Evolutionary conservation across 1,140 invertebrate species (phyloP), one percentile per base, ranked within the genome.

Genomic region (Laodelphax striatellus): DNA sequence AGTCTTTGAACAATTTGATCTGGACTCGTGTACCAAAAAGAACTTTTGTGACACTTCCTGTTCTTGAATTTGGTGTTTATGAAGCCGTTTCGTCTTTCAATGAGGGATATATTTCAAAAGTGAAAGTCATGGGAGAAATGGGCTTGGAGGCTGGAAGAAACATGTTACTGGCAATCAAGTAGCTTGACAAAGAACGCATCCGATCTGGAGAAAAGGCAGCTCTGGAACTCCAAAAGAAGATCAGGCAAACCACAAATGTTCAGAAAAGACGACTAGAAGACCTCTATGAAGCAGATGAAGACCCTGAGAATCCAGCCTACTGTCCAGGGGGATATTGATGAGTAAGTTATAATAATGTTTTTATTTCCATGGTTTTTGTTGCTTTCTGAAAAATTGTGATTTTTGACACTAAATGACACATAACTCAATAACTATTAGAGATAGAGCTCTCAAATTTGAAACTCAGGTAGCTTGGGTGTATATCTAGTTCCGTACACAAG

Each of bases 21-120:
- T 60, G 58, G 58, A 54, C 58, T 17, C 19, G 14, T 16, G 44
- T 60, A 22, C 50, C 58, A 13, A 60, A 60, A n/a, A n/a, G n/a
- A n/a, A n/a, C n/a, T n/a, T n/a, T n/a, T n/a, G n/a, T n/a, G n/a
- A n/a, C n/a, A n/a, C n/a, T n/a, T n/a, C n/a, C n/a, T n/a, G n/a
- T n/a, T n/a, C n/a, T n/a, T n/a, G n/a, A n/a, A n/a, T n/a, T n/a
- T n/a, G n/a, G n/a, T n/a, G n/a, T n/a, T n/a, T n/a, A n/a, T n/a
- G n/a, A n/a, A n/a, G n/a, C n/a, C n/a, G n/a, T n/a, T n/a, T n/a
- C n/a, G 34, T 34, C 42, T 50, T 58, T 52, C 43, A 58, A 58
- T 31, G 28, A 24, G n/a, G 43, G 57, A 22, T 24, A 17, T 8
- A 24, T n/a, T 31, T 38, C 22, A 17, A 58, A 58, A 52, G 16